Base-by-base conservation (phyloP, 2,888 invertebrate genomes). In the Parnassius smintheus region DNA sequence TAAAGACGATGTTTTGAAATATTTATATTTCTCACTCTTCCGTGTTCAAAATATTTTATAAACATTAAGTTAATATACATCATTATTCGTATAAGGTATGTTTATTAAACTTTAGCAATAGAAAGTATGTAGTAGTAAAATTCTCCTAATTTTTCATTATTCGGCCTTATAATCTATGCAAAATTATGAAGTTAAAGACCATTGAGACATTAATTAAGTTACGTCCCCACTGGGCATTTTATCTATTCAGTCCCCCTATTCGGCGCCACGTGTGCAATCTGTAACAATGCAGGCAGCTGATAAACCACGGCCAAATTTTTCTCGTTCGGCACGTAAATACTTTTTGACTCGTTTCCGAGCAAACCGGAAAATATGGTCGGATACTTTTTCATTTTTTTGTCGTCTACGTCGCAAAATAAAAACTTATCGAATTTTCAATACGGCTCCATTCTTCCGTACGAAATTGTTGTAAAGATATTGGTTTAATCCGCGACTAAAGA, bases 271-370 rank as follows among this genome's bases (percentile, higher is more conserved):
- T 61, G 63, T 66, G 61, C 75, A 77, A 77, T 78, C 73, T 70
- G 73, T 73, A 75, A 75, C 75, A 75, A 75, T 76, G 74, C 75
- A 68, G 74, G 65, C 70, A 72, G 70, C 76, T 78, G 75, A 77
- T 78, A 80, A 80, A 79, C 76, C 75, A 73, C 72, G 64, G 75
- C 72, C 69, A 62, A 68, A 75, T 76, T 77, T 77, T 75, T 74
- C 70, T 69, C 71, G 56, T 67, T 68, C 68, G 70, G 68, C 72
- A 73, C 75, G 76, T 78, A 80, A 80, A 80, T 80, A 80, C 76
- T 77, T 77, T 82, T 75, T 77, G 79, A 74, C 78, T 76, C 80
- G 77, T 73, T 76, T 74, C 76, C 77, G 71, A 78, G 81, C 75
- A 80, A 71, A 80, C 69, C 75, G 75, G 73, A 75, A 81, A 79